Evolutionary conservation across 2,113 vertebrate species (phyloP), one percentile per base, ranked within the genome.

Genomic region (Eolophus roseicapilla): DNA sequence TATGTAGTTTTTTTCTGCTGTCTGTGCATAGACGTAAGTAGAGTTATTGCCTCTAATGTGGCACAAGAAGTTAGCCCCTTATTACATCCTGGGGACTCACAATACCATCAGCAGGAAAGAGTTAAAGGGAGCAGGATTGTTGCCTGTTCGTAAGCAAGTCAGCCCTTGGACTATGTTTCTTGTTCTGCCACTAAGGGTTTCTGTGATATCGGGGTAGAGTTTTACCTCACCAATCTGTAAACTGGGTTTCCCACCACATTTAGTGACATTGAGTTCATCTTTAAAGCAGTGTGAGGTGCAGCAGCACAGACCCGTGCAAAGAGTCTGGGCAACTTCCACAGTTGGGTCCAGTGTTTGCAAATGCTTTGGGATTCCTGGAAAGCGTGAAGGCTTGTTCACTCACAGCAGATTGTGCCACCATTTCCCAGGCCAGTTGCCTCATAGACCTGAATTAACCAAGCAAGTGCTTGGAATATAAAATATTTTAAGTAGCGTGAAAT

Each of bases 341-440:
- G 35, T 10, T 88, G 52, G 21, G 81, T 62, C 69, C 0, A 2
- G 10, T 43, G 79, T 87, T 92, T 91, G 85, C 67, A 89, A 35
- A 89, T 74, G 44, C 77, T 84, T 46, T 31, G 76, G 67, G 37
- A 92, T 97, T 94, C 96, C 89, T 96, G 77, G 81, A 95, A 96
- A 94, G 95, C 24, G 1, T 8, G 53, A 93, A 87, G 69, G 55
- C 75, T 87, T 91, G 59, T 87, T 95, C 33, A 3, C 82, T 92
- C 74, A 39, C 52, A 80, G 50, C 20, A 82, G 86, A 92, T 87
- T 94, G 86, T 95, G 92, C 95, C 88, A 91, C 77, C 7, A 21
- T 53, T 79, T 96, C 74, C 91, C 83, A 80, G 81, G 63, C 78
- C 67, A 53, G 63, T 95, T 96, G 86, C 88, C 53, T 92, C 95